A percentile compares a stretch with the other conserved stretches of the same genome.
Conservation (phyloP, 2,797 vertebrate genomes). For the Tamandua tetradactyla region DNA sequence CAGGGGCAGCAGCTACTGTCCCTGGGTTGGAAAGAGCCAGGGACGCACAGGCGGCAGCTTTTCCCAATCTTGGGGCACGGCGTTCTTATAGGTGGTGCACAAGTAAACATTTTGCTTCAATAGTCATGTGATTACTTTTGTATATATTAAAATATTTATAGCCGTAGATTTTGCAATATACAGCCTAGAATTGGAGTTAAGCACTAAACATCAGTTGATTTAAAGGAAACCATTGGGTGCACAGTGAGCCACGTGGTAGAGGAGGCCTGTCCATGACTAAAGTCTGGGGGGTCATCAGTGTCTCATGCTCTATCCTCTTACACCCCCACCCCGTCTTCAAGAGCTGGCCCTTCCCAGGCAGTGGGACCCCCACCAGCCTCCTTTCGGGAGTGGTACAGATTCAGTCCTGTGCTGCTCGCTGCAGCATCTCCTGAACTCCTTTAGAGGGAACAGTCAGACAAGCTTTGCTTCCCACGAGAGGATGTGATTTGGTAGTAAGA, state of each 20-base stretch:
- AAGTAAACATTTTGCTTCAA: not conserved
- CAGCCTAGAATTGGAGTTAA: not conserved
- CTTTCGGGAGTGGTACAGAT: fast-evolving
- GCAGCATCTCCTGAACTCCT: not conserved
- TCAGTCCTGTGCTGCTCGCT: not conserved
- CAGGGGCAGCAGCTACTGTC: not conserved
- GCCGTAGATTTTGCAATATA: not conserved
- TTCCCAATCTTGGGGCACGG: not conserved
- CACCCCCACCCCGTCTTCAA: fast-evolving
- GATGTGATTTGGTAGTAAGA: not conserved
- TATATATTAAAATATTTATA: not conserved
- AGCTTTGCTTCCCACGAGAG: not conserved
- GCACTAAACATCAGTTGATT: not conserved
- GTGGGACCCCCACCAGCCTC: not conserved
- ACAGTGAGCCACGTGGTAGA: not conserved
- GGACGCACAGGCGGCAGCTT: not conserved
- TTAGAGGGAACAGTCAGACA: not conserved
- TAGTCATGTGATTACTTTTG: not conserved
- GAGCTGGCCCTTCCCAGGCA: not conserved
- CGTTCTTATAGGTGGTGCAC: not conserved
- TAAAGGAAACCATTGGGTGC: not conserved
- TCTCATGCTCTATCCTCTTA: not conserved
- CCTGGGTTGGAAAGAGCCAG: not conserved
- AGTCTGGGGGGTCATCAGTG: not conserved
- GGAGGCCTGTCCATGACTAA: not conserved